These are phyloP conservation scores for Bombycilla garrulus DNA, from an alignment of 2,113 vertebrate genomes.

Conservation along the genomic window DNA sequence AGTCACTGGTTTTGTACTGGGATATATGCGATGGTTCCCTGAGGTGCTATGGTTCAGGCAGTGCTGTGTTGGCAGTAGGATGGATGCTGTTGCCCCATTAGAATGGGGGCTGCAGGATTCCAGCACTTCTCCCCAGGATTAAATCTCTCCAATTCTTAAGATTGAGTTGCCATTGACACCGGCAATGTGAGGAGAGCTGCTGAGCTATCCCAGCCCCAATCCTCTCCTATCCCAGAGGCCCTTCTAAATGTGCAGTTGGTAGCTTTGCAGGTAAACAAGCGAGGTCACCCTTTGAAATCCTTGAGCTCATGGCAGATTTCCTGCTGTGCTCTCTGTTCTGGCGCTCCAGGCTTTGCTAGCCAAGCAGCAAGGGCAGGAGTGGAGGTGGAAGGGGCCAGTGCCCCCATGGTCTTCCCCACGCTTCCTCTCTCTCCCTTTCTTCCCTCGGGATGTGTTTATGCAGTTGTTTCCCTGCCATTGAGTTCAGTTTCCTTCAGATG, in stretches of 20 bases:
- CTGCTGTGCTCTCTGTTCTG: neutral
- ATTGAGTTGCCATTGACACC: accelerated
- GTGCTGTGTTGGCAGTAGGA: neutral
- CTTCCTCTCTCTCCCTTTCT: slow-evolving; percentile 36
- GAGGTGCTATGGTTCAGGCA: neutral
- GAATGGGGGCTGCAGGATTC: neutral
- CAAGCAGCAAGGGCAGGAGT: neutral
- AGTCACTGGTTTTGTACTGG: neutral
- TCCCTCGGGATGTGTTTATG: slow-evolving; percentile 55
- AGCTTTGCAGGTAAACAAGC: neutral
- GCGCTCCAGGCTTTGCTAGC: neutral
- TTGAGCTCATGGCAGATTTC: neutral
- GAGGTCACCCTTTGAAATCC: neutral
- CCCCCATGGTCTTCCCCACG: neutral
- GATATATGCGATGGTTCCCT: neutral
- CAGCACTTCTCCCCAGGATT: neutral
- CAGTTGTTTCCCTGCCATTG: slow-evolving; percentile 48
- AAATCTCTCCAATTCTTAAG: neutral
- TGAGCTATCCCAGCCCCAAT: neutral
- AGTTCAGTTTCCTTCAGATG: slow-evolving; percentile 49
- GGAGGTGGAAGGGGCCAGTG: neutral
- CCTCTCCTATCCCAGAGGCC: neutral
- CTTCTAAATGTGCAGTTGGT: neutral
- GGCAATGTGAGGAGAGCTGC: neutral
- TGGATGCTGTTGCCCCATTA: neutral